phyloP scores from a whole-genome alignment of 1,140 invertebrate genomes.

The Drosophila teissieri region DNA sequence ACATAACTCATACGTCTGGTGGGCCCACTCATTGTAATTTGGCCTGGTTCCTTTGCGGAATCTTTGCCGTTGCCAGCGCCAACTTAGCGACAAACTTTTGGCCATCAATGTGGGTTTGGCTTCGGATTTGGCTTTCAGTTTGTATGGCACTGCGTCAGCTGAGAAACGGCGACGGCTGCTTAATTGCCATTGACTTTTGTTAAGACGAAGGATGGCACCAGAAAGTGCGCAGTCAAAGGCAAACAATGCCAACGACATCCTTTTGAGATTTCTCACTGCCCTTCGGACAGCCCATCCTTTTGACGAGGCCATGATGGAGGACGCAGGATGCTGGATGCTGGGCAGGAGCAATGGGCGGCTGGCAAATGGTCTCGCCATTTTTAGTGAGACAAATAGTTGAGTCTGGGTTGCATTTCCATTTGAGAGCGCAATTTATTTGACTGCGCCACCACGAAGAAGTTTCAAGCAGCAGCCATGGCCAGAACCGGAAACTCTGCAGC shows the following conservation, averaged over 20 bases:
- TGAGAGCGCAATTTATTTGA: slow-evolving; percentile 76
- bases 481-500: slow-evolving; percentile 69
- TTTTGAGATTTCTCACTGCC: slow-evolving; percentile 68
- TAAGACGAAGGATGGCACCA: slow-evolving; percentile 61
- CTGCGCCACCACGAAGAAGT: slow-evolving; percentile 68
- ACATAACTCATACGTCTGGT: slow-evolving; percentile 21
- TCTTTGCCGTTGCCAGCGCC: slow-evolving; percentile 18
- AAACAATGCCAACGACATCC: slow-evolving; percentile 71
- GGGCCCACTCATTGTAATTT: slow-evolving; percentile 39
- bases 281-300: slow-evolving; percentile 38
- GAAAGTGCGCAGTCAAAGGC: slow-evolving; percentile 69
- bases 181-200: slow-evolving; percentile 77
- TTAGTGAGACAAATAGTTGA: slow-evolving; percentile 70
- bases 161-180: slow-evolving; percentile 53
- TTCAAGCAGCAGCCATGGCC: slow-evolving; percentile 51
- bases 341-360: slow-evolving; percentile 5
- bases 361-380: slow-evolving; percentile 72
- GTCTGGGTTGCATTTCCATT: slow-evolving; percentile 71
- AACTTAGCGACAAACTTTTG: slow-evolving; percentile 40
- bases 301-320: slow-evolving; percentile 62
- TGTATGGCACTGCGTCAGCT: slow-evolving; percentile 55
- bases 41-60: slow-evolving; percentile 31
- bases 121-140: slow-evolving; percentile 25
- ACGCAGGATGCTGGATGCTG: slow-evolving; percentile 25
- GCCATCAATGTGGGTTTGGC: slow-evolving; percentile 51